These are phyloP conservation scores for Xyrichtys novacula DNA, from an alignment of 2,797 vertebrate genomes.

Conservation along the genomic window DNA sequence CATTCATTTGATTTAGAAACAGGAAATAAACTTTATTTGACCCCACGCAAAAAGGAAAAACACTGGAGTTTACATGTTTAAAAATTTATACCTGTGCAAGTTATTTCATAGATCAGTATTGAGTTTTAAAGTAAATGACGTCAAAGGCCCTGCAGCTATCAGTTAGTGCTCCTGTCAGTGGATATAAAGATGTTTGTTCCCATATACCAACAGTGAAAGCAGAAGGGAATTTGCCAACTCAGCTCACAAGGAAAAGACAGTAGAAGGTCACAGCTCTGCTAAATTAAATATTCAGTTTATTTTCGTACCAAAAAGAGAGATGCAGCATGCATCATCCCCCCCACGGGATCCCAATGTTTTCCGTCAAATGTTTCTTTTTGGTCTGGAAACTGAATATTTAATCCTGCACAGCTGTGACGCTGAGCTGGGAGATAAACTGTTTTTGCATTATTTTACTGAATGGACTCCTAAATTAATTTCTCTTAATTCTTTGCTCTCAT, in stretches of 20 bases:
- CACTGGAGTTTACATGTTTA: not conserved
- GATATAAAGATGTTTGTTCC: slow-evolving; percentile 15
- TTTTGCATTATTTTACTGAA: slow-evolving; percentile 20
- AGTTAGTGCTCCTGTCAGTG: not conserved
- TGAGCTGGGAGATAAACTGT: slow-evolving; percentile 1
- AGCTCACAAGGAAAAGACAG: slow-evolving; percentile 47
- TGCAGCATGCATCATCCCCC: slow-evolving; percentile 44
- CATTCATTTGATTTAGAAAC: not conserved
- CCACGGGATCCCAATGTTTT: slow-evolving; percentile 38
- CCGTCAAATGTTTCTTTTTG: slow-evolving; percentile 58
- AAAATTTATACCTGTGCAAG: not conserved
- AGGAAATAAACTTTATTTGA: not conserved
- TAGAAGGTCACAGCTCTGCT: slow-evolving; percentile 58
- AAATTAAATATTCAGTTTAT: slow-evolving; percentile 70
- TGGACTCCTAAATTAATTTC: not conserved
- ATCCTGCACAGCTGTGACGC: slow-evolving; percentile 41
- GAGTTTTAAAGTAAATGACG: not conserved
- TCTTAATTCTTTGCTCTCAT: not conserved
- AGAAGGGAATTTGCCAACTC: slow-evolving; percentile 54
- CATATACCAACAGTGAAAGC: slow-evolving; percentile 1
- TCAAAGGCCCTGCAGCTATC: not conserved
- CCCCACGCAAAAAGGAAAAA: not conserved
- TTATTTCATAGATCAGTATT: not conserved
- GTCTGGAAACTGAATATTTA: slow-evolving; percentile 57
- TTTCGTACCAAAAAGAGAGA: slow-evolving; percentile 61